Evolutionary conservation across 2,888 invertebrate species (phyloP).

Genomic region (Tinea pellionella): DNA sequence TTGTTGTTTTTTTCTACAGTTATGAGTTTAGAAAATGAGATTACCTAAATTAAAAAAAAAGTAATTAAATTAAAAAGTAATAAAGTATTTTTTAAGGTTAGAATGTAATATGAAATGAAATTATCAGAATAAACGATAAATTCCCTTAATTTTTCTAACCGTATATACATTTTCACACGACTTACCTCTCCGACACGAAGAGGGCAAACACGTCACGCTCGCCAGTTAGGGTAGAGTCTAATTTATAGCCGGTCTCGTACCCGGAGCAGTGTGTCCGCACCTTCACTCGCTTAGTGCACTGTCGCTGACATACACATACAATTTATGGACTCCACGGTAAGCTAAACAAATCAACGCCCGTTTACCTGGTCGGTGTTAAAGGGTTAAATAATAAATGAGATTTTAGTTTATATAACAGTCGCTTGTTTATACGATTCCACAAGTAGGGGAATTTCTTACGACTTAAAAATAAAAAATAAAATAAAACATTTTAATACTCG

Average conservation of each 20-base stretch:
- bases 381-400: conserved; percentile 17
- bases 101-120: too few relatives aligned
- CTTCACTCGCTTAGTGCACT: conserved; percentile 36
- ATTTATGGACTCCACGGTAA: conserved; percentile 37
- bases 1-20: too few relatives aligned
- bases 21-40: too few relatives aligned
- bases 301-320: conserved; percentile 36
- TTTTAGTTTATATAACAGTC: conserved; percentile 18
- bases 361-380: conserved; percentile 19
- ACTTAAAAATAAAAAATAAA: too few relatives aligned
- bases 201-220: conserved; percentile 21
- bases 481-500: too few relatives aligned
- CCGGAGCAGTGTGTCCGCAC: conserved; percentile 40
- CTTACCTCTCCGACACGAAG: neutral
- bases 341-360: conserved; percentile 25
- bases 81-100: too few relatives aligned
- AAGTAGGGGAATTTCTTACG: neutral
- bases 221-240: conserved; percentile 19
- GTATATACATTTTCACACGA: conserved; percentile 1
- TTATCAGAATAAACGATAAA: too few relatives aligned
- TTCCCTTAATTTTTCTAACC: neutral
- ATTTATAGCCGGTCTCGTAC: conserved; percentile 23
- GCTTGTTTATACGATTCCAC: neutral
- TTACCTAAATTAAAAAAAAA: too few relatives aligned
- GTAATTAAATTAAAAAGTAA: too few relatives aligned